A percentile compares a stretch with the other conserved stretches of the same genome.
Conservation (phyloP, 2,113 vertebrate genomes). For the Mirza zaza region DNA sequence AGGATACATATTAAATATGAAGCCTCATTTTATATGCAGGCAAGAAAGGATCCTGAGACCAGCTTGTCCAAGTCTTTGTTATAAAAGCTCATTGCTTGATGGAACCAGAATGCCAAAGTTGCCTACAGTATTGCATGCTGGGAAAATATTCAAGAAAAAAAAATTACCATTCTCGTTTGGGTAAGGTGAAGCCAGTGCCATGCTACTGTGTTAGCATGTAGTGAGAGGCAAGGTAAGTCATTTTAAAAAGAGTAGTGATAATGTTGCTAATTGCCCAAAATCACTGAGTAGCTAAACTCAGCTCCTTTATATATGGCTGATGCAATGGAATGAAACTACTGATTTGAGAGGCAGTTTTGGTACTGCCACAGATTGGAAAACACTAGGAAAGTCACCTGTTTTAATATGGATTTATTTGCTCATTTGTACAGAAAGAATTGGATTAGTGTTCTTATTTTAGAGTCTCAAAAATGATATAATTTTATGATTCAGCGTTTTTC, state of each 20-base stretch:
- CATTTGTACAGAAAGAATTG: neutral
- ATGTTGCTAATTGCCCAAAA: neutral
- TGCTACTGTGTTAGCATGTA: neutral
- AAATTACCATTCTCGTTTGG: neutral
- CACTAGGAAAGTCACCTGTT: neutral
- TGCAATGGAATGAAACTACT: neutral
- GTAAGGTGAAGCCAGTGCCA: neutral
- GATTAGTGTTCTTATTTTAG: neutral
- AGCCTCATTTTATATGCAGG: neutral
- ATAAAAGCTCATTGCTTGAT: neutral
- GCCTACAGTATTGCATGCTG: neutral
- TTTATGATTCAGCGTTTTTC: neutral
- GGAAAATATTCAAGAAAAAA: neutral
- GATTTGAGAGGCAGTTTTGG: neutral
- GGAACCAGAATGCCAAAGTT: neutral
- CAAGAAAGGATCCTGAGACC: neutral
- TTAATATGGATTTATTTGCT: neutral
- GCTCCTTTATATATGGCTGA: neutral
- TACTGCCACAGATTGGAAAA: neutral
- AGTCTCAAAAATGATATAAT: neutral
- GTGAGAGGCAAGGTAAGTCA: neutral
- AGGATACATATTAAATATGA: neutral
- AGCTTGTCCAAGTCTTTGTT: neutral
- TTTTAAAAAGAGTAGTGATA: neutral
- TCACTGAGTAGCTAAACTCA: neutral